Evolutionary conservation across 2,888 invertebrate genomes (phyloP).

Genomic region (Nephrotoma flavescens): DNA sequence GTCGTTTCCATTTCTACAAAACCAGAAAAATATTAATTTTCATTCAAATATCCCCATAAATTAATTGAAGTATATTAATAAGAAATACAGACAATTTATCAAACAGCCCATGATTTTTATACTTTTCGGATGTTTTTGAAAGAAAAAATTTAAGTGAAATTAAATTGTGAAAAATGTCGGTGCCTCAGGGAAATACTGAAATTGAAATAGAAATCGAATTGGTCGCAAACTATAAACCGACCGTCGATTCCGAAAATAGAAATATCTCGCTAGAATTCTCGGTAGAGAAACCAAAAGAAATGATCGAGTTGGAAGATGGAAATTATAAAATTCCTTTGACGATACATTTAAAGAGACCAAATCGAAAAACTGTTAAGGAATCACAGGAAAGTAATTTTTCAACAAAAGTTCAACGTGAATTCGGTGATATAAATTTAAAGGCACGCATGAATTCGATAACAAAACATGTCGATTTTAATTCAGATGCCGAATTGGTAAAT

Average conservation of each 20-base stretch:
- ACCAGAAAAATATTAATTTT: neutral
- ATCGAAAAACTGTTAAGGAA: neutral
- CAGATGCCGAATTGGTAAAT: neutral
- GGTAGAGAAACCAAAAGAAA: neutral
- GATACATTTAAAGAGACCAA: neutral
- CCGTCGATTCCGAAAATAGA: neutral
- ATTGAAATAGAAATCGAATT: neutral
- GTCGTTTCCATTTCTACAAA: constrained; percentile 26
- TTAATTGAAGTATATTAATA: neutral
- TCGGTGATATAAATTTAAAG: neutral
- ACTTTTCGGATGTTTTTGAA: neutral
- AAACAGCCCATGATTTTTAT: neutral
- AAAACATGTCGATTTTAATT: neutral
- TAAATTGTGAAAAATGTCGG: neutral
- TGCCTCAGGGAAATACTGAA: neutral
- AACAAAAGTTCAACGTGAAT: neutral
- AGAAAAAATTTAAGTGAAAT: neutral
- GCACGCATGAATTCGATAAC: neutral
- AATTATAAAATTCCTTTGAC: neutral
- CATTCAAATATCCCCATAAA: too few species aligned
- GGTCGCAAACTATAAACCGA: neutral
- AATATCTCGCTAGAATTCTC: neutral
- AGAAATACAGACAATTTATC: neutral
- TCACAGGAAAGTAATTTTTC: neutral
- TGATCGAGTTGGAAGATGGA: neutral